phyloP scores from a whole-genome alignment of 2,113 vertebrate species.

The Polypterus senegalus region DNA sequence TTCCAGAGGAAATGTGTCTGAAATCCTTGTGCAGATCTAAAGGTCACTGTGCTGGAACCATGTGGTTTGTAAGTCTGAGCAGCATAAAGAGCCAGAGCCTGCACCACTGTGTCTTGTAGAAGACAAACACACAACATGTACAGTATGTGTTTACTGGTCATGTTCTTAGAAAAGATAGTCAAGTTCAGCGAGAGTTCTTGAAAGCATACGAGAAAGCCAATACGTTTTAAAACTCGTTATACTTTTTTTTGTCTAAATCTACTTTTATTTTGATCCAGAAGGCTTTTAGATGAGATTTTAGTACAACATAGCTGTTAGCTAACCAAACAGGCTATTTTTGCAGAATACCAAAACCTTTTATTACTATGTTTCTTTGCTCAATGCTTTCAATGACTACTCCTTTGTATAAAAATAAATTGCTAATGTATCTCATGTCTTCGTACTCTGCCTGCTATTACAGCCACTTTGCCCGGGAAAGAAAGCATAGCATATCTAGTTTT shows the following conservation, averaged over 20 bases:
- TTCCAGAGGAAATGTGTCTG: slow-evolving; percentile 48
- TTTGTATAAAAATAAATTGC: background rate
- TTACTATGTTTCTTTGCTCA: background rate
- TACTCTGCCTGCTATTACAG: slow-evolving; percentile 31
- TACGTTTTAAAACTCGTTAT: no score
- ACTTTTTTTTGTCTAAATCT: no score
- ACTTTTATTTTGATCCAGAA: no score
- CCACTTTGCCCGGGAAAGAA: slow-evolving; percentile 26
- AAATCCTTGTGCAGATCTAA: slow-evolving; percentile 28
- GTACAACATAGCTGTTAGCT: no score
- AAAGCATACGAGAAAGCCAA: no score
- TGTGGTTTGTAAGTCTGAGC: slow-evolving; percentile 33
- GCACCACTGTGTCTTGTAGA: slow-evolving; percentile 49
- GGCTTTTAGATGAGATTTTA: no score
- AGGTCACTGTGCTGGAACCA: slow-evolving; percentile 32
- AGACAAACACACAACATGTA: no score
- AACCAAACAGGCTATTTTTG: no score
- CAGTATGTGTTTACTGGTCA: no score
- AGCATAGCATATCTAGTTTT: slow-evolving; percentile 33
- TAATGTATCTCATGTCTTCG: slow-evolving; percentile 17
- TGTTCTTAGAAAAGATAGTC: no score
- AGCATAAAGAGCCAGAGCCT: slow-evolving; percentile 44
- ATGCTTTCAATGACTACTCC: no score
- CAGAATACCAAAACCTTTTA: background rate
- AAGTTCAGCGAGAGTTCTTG: no score